Evolutionary conservation across 2,797 vertebrate species (phyloP), one percentile per base, ranked within the genome.

Genomic region (Hozukius guyotensis): DNA sequence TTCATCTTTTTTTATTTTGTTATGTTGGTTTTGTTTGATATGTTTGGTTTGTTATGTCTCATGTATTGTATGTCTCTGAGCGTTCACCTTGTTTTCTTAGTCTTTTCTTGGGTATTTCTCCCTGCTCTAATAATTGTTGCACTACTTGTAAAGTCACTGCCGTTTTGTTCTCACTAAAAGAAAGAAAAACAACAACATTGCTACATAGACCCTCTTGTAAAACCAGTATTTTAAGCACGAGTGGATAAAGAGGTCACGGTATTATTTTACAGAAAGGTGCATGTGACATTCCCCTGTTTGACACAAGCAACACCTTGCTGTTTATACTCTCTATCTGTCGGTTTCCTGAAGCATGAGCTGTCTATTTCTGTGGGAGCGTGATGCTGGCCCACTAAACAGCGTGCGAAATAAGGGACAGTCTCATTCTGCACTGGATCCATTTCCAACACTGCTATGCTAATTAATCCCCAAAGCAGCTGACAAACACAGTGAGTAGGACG

Each of bases 391-490:
- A 20, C 38, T 31, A 63, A 42, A 72, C 76, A 69, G 53, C 1
- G 66, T 71, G 52, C 62, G 25, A 77, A 80, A 77, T 66, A 68
- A 81, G 31, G 49, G 76, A 71, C 55, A 31, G 74, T 65, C 70
- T 65, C 72, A 55, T 62, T 53, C 68, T 74, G 78, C 83, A 72
- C 77, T 49, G 57, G 62, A 82, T 84, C 63, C 84, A 29, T 76
- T 83, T 75, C 81, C 66, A 75, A 42, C 62, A 3, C 55, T 4
- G 66, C 72, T 52, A 79, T 81, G 77, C 78, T 87, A 91, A 90
- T 90, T 84, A 88, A 92, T 82, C 83, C 86, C 77, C 75, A 63
- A 83, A 83, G 81, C 78, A 79, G 83, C 83, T 82, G 89, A 89
- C 81, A 88, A 86, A 86, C 63, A 72, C 63, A 9, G 72, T 8